These are phyloP conservation scores for Paracentrotus lividus DNA, from an alignment of 53 echinoderm and acorn worm species.

Conservation along the genomic window DNA sequence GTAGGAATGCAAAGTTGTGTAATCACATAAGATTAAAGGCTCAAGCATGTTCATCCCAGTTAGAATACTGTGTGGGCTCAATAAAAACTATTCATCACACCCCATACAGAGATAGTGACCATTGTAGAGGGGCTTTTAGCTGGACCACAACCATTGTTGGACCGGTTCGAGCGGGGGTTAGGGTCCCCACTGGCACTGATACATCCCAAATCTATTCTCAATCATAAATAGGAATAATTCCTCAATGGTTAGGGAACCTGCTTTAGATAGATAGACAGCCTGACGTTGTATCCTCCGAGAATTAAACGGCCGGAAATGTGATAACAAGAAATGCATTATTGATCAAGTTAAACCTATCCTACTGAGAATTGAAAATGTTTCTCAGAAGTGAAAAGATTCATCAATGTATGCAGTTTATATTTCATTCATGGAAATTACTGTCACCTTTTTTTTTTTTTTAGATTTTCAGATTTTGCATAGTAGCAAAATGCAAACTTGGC, in stretches of 20 bases:
- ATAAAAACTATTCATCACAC: slow-evolving; percentile 42
- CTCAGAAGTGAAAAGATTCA: not conserved
- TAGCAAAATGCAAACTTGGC: too few relatives aligned
- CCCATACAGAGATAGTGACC: slow-evolving; percentile 20
- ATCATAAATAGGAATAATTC: slow-evolving; percentile 10
- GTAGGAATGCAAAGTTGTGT: slow-evolving; percentile 8
- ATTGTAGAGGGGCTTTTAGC: slow-evolving; percentile 45
- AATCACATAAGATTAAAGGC: slow-evolving; percentile 55
- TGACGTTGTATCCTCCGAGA: not conserved
- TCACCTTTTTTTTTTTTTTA: too few relatives aligned
- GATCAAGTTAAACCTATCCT: slow-evolving; percentile 1
- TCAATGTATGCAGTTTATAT: not conserved
- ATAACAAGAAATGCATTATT: not conserved
- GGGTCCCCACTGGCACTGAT: slow-evolving; percentile 17
- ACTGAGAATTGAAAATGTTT: slow-evolving; percentile 11
- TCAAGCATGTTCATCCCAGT: slow-evolving; percentile 20
- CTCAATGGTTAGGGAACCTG: not conserved
- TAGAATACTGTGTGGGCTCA: slow-evolving; percentile 51
- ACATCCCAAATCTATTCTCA: slow-evolving; percentile 21
- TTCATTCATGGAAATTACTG: too few relatives aligned
- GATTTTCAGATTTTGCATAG: too few relatives aligned
- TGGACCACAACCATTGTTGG: not conserved
- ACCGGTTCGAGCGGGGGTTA: slow-evolving; percentile 35
- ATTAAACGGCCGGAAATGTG: slow-evolving; percentile 9
- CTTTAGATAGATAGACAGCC: not conserved